Conservation (phyloP, 2,888 invertebrate genomes). For the Strigamia transsilvanica region DNA sequence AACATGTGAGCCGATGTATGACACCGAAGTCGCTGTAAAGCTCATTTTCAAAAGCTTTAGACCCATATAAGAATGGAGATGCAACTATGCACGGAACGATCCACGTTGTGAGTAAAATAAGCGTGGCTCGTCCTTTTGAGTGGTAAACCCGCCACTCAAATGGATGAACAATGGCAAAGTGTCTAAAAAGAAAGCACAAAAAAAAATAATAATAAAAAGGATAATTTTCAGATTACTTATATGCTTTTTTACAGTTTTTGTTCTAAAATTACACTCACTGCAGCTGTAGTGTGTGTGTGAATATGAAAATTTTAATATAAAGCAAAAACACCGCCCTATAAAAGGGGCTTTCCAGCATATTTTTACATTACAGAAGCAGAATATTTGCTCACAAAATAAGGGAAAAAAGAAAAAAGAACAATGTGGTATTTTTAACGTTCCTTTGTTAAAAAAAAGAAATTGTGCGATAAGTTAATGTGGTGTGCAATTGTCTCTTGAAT, state of each 20-base stretch:
- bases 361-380: background rate
- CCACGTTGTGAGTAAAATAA: conserved; percentile 65
- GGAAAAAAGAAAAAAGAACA: background rate
- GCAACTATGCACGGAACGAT: conserved; percentile 62
- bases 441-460: background rate
- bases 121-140: conserved; percentile 62
- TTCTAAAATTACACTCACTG: no score
- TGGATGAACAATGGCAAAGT: conserved; percentile 66
- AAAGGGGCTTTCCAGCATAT: background rate
- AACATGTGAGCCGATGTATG: conserved; percentile 64
- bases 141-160: conserved; percentile 64
- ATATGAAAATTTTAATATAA: conserved; percentile 11
- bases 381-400: background rate
- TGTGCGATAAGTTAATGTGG: background rate
- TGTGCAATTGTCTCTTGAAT: conserved; percentile 14
- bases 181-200: conserved; percentile 61
- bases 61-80: conserved; percentile 60
- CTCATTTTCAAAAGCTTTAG: conserved; percentile 57
- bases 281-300: background rate
- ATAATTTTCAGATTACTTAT: background rate
- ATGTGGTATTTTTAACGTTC: background rate
- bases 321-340: background rate
- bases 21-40: conserved; percentile 63
- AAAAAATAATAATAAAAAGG: background rate
- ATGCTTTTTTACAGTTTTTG: background rate